phyloP scores from a whole-genome alignment of 92 coral and sea anemone species.

The Heteractis magnifica region DNA sequence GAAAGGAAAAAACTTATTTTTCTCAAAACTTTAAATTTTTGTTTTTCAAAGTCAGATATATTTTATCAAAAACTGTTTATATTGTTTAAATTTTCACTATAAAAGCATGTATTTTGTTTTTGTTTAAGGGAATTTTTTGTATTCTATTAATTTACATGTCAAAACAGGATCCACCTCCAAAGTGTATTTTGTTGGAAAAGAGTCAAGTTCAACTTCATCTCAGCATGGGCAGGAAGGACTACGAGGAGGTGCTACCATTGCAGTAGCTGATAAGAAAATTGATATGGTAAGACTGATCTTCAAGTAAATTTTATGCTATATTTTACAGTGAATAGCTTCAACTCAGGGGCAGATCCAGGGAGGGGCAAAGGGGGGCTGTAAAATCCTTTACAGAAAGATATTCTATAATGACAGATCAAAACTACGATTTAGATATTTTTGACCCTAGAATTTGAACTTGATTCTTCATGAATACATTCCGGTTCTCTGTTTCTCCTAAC shows the following conservation, averaged over 20 bases:
- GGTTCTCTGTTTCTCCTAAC: too few species aligned
- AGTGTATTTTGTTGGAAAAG: slow-evolving; percentile 79
- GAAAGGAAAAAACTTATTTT: too few species aligned
- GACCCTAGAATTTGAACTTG: too few species aligned
- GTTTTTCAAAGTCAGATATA: too few species aligned
- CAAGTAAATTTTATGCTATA: neutral
- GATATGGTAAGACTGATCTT: slow-evolving; percentile 33
- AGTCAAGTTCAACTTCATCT: slow-evolving; percentile 3
- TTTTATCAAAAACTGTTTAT: neutral
- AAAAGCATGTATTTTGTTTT: too few species aligned
- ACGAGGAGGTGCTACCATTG: slow-evolving; percentile 24
- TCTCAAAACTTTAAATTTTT: too few species aligned
- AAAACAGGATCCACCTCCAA: slow-evolving; percentile 53
- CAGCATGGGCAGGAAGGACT: slow-evolving; percentile 19
- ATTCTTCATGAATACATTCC: too few species aligned
- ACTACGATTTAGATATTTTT: too few species aligned
- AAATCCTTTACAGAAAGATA: too few species aligned
- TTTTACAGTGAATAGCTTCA: too few species aligned
- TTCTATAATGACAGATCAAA: too few species aligned
- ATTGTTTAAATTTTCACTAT: neutral
- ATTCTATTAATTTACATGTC: neutral
- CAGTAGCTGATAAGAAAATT: slow-evolving; percentile 13
- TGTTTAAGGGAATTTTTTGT: neutral
- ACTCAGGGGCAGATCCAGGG: too few species aligned
- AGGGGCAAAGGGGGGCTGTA: neutral